phyloP scores from a whole-genome alignment of 2,888 invertebrate species.

The Lasioglossum marginatum region DNA sequence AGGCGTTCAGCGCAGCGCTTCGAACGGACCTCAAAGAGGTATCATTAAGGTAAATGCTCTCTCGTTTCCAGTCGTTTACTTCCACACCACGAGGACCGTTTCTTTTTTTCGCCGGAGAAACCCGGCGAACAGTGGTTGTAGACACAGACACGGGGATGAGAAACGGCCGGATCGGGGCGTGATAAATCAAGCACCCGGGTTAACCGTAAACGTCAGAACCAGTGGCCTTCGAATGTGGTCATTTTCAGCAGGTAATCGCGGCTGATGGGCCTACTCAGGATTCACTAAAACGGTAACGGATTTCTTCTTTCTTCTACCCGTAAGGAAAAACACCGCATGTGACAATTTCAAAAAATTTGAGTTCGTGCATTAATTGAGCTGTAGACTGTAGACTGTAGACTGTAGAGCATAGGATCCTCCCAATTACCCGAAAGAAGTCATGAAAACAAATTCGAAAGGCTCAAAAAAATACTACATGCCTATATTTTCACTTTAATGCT shows the following conservation, averaged over 20 bases:
- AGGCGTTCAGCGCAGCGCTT: neutral
- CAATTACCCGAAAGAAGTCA: too few species aligned
- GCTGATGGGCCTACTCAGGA: slow-evolving; percentile 41
- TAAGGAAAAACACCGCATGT: too few species aligned
- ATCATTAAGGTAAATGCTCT: slow-evolving; percentile 49
- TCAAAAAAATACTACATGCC: too few species aligned
- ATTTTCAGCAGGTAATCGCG: slow-evolving; percentile 58
- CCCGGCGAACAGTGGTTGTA: slow-evolving; percentile 22
- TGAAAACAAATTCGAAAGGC: too few species aligned
- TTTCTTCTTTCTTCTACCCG: too few species aligned
- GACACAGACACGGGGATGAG: slow-evolving; percentile 39
- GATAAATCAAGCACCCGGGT: slow-evolving; percentile 59
- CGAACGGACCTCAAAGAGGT: slow-evolving; percentile 39
- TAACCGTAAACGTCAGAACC: slow-evolving; percentile 60
- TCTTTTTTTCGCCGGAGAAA: slow-evolving; percentile 17
- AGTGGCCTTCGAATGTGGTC: slow-evolving; percentile 48
- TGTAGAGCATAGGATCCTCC: too few species aligned
- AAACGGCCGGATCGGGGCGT: slow-evolving; percentile 30
- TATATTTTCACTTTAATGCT: too few species aligned
- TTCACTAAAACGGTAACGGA: slow-evolving; percentile 42
- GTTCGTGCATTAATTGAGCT: too few species aligned
- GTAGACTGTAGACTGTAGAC: too few species aligned
- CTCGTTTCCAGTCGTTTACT: slow-evolving; percentile 28
- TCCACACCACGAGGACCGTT: slow-evolving; percentile 9
- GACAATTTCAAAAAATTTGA: too few species aligned